Base-by-base conservation (phyloP, 1,140 invertebrate species). In the Hyposmocoma kahamanoa region DNA sequence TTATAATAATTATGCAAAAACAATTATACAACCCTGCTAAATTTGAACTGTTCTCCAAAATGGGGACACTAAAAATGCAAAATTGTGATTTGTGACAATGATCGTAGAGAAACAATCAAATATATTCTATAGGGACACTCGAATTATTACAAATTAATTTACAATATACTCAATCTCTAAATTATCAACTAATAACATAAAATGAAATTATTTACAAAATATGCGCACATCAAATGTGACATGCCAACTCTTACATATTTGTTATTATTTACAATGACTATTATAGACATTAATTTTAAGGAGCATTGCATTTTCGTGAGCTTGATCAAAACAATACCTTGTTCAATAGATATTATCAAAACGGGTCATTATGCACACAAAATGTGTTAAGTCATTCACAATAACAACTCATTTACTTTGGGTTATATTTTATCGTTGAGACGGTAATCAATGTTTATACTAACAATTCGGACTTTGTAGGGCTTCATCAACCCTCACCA, bases 241-340 rank as follows among this genome's bases (percentile, higher is more conserved):
- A 66, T 72, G 70, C 66, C 62, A 71, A 59, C 60, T 76, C 72
- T 75, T 69, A 84, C 66, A 75, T 69, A 76, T 69, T 76, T 73
- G 65, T 83, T 78, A 69, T 68, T 87, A 87, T 86, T 76, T 87
- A 87, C 85, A 87, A 80, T 84, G 80, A 86, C 81, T 86, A 80
- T 77, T 73, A 77, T 75, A 74, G 67, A 79, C 62, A 75, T 69
- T 75, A 73, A 70, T 69, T 66, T 53, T 59, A 71, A 79, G 72
- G 77, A 81, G 79, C 79, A 83, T 81, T 84, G 71, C 69, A 72
- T 70, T 73, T 66, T 56, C 56, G 58, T 75, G 68, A 82, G 72
- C 73, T 79, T 82, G 66, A 78, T 80, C 73, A 81, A 78, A 74
- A 56, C 68, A 73, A 72, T 68, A 64, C 67, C 67, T 80, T 80